Base-by-base conservation (phyloP, 2,797 vertebrate genomes). In the Onychomys leucogaster region DNA sequence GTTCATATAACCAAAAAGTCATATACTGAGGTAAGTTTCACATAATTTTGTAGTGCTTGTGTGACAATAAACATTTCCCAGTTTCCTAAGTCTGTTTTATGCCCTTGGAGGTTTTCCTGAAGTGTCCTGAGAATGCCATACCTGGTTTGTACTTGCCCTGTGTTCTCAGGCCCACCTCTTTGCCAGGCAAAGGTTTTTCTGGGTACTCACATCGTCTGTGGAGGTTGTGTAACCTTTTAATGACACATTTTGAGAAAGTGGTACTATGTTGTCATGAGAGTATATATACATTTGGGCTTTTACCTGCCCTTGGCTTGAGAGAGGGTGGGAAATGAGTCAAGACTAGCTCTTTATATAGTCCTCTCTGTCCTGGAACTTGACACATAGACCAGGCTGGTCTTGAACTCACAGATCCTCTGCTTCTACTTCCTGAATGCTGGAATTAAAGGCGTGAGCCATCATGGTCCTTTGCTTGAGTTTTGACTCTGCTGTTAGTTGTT, bases 1-100 rank as follows among this genome's bases (percentile, higher is more conserved):
- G 99, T 99, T 86, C 99, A 99, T 97, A 99, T 99, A 98, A 99
- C 99, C 55, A 99, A 99, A 98, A 99, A 99, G 94, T 99, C 99
- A 5, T 99, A 99, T 98, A 99, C 99, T 0, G 99, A 99, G 99
- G 99, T 99, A 77, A 97, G 98, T 37, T n/a, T 23, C 5, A n/a
- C 32, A 6, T 90, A 59, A 3, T 17, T 52, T 34, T 83, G 0
- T 52, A 59, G 43, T 61, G 25, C 46, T 91, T 57, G 34, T 78
- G 29, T 55, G 83, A 71, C 10, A 61, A 59, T 14, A 63, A 27
- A 89, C 59, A 2, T 81, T 77, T 89, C 23, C 65, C 23, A 0
- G 43, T 89, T 63, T 34, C 55, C 29, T 83, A 46, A 91, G 2
- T 88, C 49, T 87, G 12, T 55, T 83, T 13, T 41, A 0, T 82